phyloP scores from a whole-genome alignment of 2,797 vertebrate genomes.

The Telmatherina bonti region DNA sequence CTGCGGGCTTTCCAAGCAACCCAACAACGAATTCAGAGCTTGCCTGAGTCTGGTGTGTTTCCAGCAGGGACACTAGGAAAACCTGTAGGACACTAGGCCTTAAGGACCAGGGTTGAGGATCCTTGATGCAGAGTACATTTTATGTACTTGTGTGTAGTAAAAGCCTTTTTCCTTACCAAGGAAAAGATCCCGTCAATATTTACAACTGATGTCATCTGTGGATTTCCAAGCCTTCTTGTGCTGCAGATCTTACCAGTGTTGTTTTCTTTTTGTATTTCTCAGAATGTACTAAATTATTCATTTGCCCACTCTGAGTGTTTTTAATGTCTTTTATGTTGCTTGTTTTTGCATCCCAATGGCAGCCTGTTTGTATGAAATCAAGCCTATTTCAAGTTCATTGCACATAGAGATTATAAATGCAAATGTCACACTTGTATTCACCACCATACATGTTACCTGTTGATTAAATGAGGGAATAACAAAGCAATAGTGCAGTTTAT shows the following conservation, averaged over 20 bases:
- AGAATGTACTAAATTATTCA: not conserved
- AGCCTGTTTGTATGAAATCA: not conserved
- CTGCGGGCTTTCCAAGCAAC: too few species aligned
- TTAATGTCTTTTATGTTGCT: too few species aligned
- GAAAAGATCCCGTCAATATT: not conserved
- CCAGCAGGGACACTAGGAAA: too few species aligned
- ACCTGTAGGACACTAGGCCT: too few species aligned
- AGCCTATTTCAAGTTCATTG: not conserved
- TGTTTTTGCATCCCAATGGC: not conserved
- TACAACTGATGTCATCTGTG: not conserved
- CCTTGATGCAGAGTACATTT: not conserved
- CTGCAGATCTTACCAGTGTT: not conserved
- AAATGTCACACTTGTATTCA: not conserved
- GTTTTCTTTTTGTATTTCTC: not conserved
- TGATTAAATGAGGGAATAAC: not conserved
- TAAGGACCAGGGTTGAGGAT: too few species aligned
- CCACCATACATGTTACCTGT: not conserved
- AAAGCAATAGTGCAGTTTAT: not conserved
- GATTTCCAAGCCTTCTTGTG: not conserved
- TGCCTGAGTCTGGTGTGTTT: too few species aligned
- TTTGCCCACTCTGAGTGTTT: not conserved
- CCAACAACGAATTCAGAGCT: too few species aligned
- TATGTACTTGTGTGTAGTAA: not conserved
- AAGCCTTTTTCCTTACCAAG: not conserved
- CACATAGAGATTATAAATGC: not conserved